Percentiles rank a stretch among this genome's conserved stretches.
These are phyloP conservation scores for Barnardius zonarius DNA, from an alignment of 2,113 vertebrate species.

Conservation along the genomic window DNA sequence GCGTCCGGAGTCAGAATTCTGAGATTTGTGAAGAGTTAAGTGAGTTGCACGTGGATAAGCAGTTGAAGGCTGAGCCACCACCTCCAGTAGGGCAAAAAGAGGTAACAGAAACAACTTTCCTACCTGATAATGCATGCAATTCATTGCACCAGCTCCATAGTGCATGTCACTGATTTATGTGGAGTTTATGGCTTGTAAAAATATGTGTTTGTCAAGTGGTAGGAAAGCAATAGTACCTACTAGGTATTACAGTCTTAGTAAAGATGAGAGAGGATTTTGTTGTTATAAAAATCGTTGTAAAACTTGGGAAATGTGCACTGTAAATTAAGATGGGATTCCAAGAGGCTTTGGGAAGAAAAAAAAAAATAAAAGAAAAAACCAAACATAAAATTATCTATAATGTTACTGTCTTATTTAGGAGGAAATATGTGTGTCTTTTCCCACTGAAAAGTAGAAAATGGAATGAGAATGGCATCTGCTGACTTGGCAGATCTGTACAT, in stretches of 20 bases:
- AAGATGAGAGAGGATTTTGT: background rate
- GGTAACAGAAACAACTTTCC: constrained; percentile 63
- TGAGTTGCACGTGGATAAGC: constrained; percentile 67
- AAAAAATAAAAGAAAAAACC: no score
- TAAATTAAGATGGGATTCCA: background rate
- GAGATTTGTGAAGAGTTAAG: constrained; percentile 73
- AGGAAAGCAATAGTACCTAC: background rate
- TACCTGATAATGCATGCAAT: constrained; percentile 60
- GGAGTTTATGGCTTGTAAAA: background rate
- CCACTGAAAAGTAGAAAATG: background rate
- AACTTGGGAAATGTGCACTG: background rate
- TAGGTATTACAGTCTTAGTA: background rate
- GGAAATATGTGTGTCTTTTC: background rate
- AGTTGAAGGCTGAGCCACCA: constrained; percentile 58
- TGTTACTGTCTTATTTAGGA: background rate
- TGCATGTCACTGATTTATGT: constrained; percentile 42
- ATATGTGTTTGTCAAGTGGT: background rate
- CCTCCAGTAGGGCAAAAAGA: constrained; percentile 65
- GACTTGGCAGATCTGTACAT: background rate
- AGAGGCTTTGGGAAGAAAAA: background rate
- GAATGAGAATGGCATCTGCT: background rate
- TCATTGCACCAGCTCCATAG: background rate
- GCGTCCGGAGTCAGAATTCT: constrained; percentile 61
- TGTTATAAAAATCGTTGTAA: background rate
- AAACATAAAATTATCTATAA: background rate